Evolutionary conservation across 2,797 vertebrate species (phyloP), one percentile per base, ranked within the genome.

Genomic region (Telmatherina bonti): DNA sequence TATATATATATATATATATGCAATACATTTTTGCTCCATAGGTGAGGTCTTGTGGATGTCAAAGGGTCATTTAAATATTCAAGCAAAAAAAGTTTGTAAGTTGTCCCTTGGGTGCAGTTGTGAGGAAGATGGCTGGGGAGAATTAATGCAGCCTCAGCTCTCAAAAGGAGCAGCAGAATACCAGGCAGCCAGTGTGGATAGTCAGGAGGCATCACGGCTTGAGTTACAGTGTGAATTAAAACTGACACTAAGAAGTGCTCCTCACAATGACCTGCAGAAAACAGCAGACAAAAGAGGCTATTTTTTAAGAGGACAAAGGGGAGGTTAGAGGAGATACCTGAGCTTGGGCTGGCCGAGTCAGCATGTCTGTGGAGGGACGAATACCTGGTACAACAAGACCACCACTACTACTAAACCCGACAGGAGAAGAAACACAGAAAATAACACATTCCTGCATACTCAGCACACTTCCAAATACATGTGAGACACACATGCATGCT

Each of bases 171-270:
- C 87, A 86, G 83, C 85, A 86, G 90, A 93, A 93, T 90, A 92
- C 82, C 88, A 89, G 90, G 88, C 83, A 85, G 90, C 80, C 89
- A 79, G 80, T 74, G 75, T 76, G 91, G 91, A 91, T 93, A 88
- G 91, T 88, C 83, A 91, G 86, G 94, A 90, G 93, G 89, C 92
- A 94, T 95, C 92, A 74, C 78, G 76, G 94, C 91, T 92, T 74
- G 84, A 92, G 92, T 96, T 96, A 95, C 96, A 92, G 92, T 89
- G 93, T 92, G 94, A 96, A 96, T 96, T 96, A 95, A 95, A 95
- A 94, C 91, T 94, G 95, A 96, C 95, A 95, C 95, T 95, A 95
- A 96, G 93, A 96, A 94, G 94, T 92, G 94, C 93, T 95, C 94
- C 90, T 92, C 88, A 93, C 93, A 95, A 95, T 95, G 94, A 95